A percentile compares a stretch with the other conserved stretches of the same genome.
phyloP scores from a whole-genome alignment of 1,140 invertebrate genomes.

The Orius laevigatus region DNA sequence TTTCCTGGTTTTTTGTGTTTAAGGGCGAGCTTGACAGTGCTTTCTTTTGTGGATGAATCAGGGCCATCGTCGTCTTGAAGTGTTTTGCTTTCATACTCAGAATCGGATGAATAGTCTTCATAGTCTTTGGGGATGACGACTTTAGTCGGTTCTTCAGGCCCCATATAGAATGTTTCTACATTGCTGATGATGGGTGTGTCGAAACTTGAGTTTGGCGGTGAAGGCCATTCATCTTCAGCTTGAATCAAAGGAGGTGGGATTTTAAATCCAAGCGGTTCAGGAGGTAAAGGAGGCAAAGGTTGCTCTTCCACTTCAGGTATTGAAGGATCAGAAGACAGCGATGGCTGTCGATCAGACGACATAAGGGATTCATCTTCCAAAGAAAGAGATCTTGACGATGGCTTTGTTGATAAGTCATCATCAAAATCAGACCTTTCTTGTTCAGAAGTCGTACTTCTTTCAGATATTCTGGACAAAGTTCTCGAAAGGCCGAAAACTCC shows the following conservation, averaged over 20 bases:
- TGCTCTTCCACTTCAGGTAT: conserved; percentile 17
- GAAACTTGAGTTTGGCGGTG: conserved; percentile 47
- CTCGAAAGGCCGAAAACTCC: conserved; percentile 49
- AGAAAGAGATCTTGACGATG: conserved; percentile 59
- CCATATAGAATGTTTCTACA: conserved; percentile 73
- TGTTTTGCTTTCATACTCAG: conserved; percentile 25
- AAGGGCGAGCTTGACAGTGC: conserved; percentile 56
- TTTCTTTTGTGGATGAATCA: conserved; percentile 26
- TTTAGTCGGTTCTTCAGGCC: conserved; percentile 49
- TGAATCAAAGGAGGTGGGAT: conserved; percentile 23
- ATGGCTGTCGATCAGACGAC: conserved; percentile 69
- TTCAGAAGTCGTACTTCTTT: conserved; percentile 71
- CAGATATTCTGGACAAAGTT: conserved; percentile 69
- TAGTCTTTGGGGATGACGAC: conserved; percentile 38
- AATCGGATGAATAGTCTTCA: conserved; percentile 20
- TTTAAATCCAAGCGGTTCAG: conserved; percentile 20
- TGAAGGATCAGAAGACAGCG: conserved; percentile 62
- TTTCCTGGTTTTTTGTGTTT: conserved; percentile 28
- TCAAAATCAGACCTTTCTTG: conserved; percentile 55
- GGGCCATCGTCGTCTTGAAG: conserved; percentile 35
- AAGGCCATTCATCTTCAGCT: conserved; percentile 47
- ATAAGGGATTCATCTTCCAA: conserved; percentile 65
- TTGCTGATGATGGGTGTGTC: conserved; percentile 52
- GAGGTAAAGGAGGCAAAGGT: conserved; percentile 21
- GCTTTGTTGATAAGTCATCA: conserved; percentile 64